phyloP scores from a whole-genome alignment of 2,113 vertebrate species.

The Apaloderma vittatum region DNA sequence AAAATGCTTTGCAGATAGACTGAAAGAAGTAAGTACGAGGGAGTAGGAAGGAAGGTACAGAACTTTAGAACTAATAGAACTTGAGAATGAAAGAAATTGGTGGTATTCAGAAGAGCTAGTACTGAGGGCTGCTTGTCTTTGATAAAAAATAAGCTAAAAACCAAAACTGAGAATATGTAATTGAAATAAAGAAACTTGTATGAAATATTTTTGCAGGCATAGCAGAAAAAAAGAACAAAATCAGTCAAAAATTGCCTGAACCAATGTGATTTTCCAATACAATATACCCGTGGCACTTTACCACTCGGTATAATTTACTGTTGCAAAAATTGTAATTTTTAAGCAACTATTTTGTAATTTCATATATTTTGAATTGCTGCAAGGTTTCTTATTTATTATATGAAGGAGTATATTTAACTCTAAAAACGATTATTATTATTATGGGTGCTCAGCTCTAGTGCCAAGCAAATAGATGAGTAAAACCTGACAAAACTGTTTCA shows the following conservation, averaged over 20 bases:
- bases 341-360: conserved; percentile 1
- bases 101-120: not conserved
- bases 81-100: not conserved
- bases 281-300: not conserved
- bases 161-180: not conserved
- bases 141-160: not conserved
- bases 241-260: not conserved
- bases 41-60: not conserved
- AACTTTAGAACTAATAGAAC: conserved; percentile 6
- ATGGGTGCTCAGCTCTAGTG: not conserved
- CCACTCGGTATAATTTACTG: not conserved
- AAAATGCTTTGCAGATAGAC: not conserved
- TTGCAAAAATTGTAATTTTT: not conserved
- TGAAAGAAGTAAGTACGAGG: not conserved
- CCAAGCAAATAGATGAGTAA: not conserved
- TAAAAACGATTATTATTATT: not conserved
- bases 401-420: not conserved
- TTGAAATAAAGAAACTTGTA: not conserved
- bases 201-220: not conserved
- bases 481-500: not conserved
- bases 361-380: not conserved
- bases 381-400: not conserved
- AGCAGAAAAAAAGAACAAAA: not conserved
- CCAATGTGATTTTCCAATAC: not conserved
- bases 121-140: not conserved